phyloP scores from a whole-genome alignment of 2,888 invertebrate genomes.

The Steinernema hermaphroditum region DNA sequence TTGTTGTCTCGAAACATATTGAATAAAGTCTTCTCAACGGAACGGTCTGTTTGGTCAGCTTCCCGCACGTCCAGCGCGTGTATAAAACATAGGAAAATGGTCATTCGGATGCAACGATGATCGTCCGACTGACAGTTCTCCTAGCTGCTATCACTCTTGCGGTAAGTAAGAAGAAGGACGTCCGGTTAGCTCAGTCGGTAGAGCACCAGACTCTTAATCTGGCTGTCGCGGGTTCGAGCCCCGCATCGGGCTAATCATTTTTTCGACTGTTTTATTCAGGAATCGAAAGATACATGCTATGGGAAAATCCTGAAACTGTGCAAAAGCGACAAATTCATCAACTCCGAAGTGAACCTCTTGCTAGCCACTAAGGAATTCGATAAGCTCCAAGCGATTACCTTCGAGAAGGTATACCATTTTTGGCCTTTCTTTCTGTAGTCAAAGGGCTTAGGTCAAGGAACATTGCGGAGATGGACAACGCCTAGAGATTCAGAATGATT shows the following conservation, averaged over 20 bases:
- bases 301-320: not conserved
- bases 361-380: not conserved
- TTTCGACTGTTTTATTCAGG: not conserved
- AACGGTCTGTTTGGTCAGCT: not conserved
- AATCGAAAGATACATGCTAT: not conserved
- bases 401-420: not conserved
- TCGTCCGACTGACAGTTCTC: not conserved
- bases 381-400: not conserved
- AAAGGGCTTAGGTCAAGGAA: not conserved
- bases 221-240: constrained; percentile 65
- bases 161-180: constrained; percentile 5
- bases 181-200: constrained; percentile 65
- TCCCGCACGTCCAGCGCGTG: too few relatives aligned
- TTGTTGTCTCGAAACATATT: not conserved
- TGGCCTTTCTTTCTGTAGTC: not conserved
- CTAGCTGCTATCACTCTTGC: not conserved
- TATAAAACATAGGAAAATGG: too few relatives aligned
- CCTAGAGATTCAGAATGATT: not conserved
- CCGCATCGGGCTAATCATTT: constrained; percentile 58
- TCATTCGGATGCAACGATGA: not conserved
- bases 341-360: not conserved
- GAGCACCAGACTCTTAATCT: constrained; percentile 66
- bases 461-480: not conserved
- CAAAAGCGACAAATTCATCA: not conserved
- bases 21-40: not conserved